Evolutionary conservation across 2,888 invertebrate species (phyloP).

Genomic region (Slavum lentiscoides): DNA sequence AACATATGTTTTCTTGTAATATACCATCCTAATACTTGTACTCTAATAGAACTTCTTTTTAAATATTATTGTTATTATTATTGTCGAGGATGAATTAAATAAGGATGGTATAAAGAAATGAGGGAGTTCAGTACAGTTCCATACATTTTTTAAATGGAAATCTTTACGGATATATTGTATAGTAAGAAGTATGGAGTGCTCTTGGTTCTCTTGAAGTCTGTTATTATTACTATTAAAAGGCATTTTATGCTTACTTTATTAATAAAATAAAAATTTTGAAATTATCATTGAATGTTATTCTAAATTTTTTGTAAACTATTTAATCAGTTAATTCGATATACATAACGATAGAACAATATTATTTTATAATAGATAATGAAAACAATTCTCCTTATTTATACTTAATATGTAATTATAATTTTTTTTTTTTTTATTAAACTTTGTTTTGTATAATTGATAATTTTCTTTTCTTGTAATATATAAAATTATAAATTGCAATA

Average conservation of each 20-base stretch:
- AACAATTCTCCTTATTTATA: slow-evolving; percentile 5
- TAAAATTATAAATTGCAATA: neutral
- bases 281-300: neutral
- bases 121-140: too few species aligned
- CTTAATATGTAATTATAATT: slow-evolving; percentile 10
- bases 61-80: neutral
- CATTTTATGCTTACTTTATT: neutral
- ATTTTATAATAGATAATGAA: slow-evolving; percentile 3
- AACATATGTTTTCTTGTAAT: neutral
- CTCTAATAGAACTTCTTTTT: neutral
- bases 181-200: too few species aligned
- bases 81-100: neutral
- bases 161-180: too few species aligned
- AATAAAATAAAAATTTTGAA: neutral
- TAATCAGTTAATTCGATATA: slow-evolving; percentile 1
- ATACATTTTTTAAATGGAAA: too few species aligned
- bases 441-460: slow-evolving; percentile 16
- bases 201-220: too few species aligned
- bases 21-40: neutral
- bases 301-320: neutral
- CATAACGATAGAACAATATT: neutral
- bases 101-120: too few species aligned
- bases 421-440: slow-evolving; percentile 11
- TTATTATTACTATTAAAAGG: neutral
- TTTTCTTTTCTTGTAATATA: neutral